Base-by-base conservation (phyloP, 2,888 invertebrate species). In the Matsumyia berberina region DNA sequence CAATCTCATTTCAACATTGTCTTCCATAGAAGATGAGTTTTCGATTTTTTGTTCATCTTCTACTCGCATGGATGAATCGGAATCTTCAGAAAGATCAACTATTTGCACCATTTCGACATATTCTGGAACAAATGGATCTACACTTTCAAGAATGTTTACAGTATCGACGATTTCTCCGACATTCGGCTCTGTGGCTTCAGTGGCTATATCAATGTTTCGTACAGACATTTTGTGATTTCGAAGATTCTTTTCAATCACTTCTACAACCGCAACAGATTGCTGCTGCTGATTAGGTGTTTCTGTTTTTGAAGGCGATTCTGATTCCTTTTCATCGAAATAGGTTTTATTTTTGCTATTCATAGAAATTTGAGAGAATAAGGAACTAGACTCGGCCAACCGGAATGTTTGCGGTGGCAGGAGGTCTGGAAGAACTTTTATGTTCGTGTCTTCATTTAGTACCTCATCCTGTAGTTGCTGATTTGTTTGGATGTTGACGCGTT, bases 301-400 rank as follows among this genome's bases (percentile, higher is more conserved):
- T 37, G 88, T 86, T 37, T 89, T 88, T 2, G 88, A 88, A 17
- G 90, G 89, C 78, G 89, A 89, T 3, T 79, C 79, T 29, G 88
- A 89, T 24, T 42, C 35, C 15, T 57, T 55, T 35, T 55, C 46
- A 31, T 53, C 33, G 1, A 5, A n/a, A 11, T 53, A n/a, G 2
- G n/a, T 19, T 37, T 60, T 70, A 9, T 57, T 60, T 53, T 77
- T 73, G 9, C 66, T 42, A 88, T 94, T 93, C 24, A 93, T 92
- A 0, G 95, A 95, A 86, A 95, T 95, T 91, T 94, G 94, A 6
- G 94, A 94, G 90, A 95, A 95, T 9, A 95, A 92, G 42, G 93
- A 93, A 89, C 95, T 95, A 86, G 95, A 94, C 88, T 94, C 93
- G 9, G 95, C 93, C 72, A 95, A 91, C 87, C 94, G 94, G 89